Percentiles rank a stretch among this genome's conserved stretches.
Conservation (phyloP, 2,113 vertebrate species). For the Pavo muticus region DNA sequence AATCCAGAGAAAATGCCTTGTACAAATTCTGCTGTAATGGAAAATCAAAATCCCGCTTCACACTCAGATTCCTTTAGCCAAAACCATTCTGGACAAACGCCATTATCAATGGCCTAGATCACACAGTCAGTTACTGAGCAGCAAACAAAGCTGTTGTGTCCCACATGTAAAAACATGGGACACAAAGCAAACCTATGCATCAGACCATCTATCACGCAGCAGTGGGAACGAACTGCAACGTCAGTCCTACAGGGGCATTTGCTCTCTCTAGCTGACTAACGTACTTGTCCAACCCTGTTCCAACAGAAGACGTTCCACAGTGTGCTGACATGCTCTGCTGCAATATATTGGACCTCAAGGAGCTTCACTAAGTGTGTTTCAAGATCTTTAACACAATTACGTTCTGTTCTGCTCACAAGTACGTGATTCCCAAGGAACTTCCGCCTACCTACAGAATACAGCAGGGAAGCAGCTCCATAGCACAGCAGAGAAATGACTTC, state of each 20-base stretch:
- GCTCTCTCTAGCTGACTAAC: not conserved
- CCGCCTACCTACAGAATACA: fast-evolving
- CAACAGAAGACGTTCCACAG: not conserved
- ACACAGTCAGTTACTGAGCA: not conserved
- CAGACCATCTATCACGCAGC: not conserved
- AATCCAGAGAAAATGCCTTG: not conserved
- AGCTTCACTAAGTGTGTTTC: not conserved
- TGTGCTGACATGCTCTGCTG: not conserved
- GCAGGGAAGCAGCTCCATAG: not conserved
- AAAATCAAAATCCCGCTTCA: not conserved
- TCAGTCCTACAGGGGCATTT: not conserved
- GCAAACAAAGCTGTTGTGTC: not conserved
- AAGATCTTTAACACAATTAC: not conserved
- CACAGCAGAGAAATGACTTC: not conserved
- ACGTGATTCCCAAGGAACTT: not conserved
- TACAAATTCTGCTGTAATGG: not conserved
- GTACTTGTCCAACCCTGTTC: not conserved
- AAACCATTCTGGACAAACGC: not conserved
- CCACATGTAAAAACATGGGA: not conserved
- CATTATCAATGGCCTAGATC: not conserved
- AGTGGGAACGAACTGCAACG: not conserved
- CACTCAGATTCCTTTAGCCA: not conserved
- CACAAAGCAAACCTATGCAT: not conserved
- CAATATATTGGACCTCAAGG: not conserved
- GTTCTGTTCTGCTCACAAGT: not conserved